Conservation (phyloP, 2,113 vertebrate species). For the Serinus canaria region DNA sequence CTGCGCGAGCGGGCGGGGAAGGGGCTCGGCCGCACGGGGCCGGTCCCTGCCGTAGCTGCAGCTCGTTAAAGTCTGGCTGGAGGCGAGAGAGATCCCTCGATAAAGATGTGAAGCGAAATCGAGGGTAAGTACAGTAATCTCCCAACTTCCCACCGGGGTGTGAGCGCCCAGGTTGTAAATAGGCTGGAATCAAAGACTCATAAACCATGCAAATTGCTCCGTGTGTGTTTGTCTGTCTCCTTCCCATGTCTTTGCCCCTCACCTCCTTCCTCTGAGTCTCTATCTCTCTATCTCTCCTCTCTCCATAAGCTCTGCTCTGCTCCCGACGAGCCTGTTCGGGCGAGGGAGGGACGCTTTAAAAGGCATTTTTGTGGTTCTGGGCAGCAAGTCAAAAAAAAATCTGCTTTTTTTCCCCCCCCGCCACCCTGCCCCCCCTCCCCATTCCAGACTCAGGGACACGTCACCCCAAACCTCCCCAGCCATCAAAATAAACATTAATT, state of each 20-base stretch:
- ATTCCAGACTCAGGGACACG: conserved; percentile 15
- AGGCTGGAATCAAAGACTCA: conserved; percentile 59
- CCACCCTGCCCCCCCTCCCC: not conserved
- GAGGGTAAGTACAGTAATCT: conserved; percentile 47
- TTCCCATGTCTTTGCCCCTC: conserved; percentile 57
- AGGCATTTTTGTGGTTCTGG: conserved; percentile 68
- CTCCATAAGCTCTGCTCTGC: conserved; percentile 21
- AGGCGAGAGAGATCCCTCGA: conserved; percentile 55
- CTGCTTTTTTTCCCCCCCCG: not conserved
- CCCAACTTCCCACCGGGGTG: conserved; percentile 55
- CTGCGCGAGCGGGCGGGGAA: not conserved
- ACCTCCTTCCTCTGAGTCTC: conserved; percentile 34
- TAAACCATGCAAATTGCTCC: conserved; percentile 65
- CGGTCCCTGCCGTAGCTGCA: not conserved
- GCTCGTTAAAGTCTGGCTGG: conserved; percentile 39
- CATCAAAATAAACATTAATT: conserved; percentile 68
- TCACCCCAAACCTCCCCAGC: conserved; percentile 55
- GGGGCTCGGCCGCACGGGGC: not conserved
- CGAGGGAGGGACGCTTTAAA: conserved; percentile 48
- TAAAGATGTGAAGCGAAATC: conserved; percentile 51
- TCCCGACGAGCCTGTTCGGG: conserved; percentile 47
- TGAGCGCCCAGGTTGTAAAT: conserved; percentile 56
- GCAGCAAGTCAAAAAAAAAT: conserved; percentile 44
- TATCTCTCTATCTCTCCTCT: conserved; percentile 57
- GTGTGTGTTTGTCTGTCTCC: conserved; percentile 50